Conservation (phyloP, 2,797 vertebrate species). For the Acomys russatus region DNA sequence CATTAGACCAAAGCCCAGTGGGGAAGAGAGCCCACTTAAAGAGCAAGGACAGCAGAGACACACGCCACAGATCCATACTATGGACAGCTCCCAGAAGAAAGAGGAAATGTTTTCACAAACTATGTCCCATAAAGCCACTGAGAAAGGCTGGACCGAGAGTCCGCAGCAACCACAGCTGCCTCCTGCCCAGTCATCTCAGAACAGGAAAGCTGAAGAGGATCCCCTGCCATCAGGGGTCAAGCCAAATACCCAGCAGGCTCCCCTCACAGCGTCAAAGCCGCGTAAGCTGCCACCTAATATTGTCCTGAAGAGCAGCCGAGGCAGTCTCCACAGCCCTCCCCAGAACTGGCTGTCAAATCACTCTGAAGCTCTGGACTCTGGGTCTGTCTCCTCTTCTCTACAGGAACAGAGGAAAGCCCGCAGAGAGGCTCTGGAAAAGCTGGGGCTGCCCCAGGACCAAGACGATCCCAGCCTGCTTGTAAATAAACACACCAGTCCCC, state of each 20-base stretch:
- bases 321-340: slow-evolving; percentile 79
- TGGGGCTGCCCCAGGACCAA: slow-evolving; percentile 92
- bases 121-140: slow-evolving; percentile 60
- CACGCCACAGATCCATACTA: not conserved
- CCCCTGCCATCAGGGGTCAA: slow-evolving; percentile 33
- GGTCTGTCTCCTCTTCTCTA: slow-evolving; percentile 64
- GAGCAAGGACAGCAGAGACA: slow-evolving; percentile 7
- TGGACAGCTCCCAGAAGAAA: not conserved
- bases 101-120: not conserved
- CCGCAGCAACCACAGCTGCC: not conserved
- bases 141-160: not conserved
- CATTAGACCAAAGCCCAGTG: not conserved
- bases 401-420: slow-evolving; percentile 90
- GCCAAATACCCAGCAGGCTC: slow-evolving; percentile 75
- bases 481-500: slow-evolving; percentile 12
- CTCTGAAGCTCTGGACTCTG: not conserved
- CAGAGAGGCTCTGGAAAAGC: slow-evolving; percentile 93
- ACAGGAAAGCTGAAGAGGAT: not conserved
- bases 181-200: slow-evolving; percentile 22
- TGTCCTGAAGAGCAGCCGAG: slow-evolving; percentile 87
- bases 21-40: not conserved
- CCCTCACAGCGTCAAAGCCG: slow-evolving; percentile 93
- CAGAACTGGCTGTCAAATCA: slow-evolving; percentile 64
- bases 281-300: slow-evolving; percentile 90
- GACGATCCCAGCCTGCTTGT: slow-evolving; percentile 62